phyloP scores from a whole-genome alignment of 2,888 invertebrate genomes.

The Argynnis bischoffii region DNA sequence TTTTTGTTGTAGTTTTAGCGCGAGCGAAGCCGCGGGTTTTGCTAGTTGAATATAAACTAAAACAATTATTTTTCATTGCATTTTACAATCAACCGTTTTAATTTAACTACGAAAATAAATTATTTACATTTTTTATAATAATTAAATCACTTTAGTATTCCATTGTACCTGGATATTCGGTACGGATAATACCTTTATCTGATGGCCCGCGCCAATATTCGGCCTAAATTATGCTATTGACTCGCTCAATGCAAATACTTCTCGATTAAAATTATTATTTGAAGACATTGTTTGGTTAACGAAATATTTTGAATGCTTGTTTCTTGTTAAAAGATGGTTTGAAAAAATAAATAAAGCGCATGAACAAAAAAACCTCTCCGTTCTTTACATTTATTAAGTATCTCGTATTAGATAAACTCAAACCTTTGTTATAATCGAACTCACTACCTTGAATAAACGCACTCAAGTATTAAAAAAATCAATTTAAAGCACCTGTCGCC shows the following conservation, averaged over 20 bases:
- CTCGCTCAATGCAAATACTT: conserved; percentile 36
- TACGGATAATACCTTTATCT: conserved; percentile 50
- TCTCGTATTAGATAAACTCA: too few species aligned
- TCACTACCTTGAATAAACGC: too few species aligned
- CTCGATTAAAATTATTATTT: conserved; percentile 21
- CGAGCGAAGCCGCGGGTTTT: too few species aligned
- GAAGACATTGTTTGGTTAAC: conserved; percentile 37
- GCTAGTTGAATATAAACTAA: too few species aligned
- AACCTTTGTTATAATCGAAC: too few species aligned
- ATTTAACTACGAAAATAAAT: neutral
- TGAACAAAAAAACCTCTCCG: too few species aligned
- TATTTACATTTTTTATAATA: neutral
- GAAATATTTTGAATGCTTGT: neutral
- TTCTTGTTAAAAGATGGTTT: conserved; percentile 25
- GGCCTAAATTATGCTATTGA: conserved; percentile 60
- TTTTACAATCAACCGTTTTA: neutral
- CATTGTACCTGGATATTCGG: conserved; percentile 46
- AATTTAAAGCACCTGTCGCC: too few species aligned
- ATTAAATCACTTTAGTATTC: conserved; percentile 26
- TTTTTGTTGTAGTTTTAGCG: too few species aligned
- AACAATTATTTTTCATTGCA: too few species aligned
- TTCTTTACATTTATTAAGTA: too few species aligned
- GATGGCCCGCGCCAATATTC: conserved; percentile 58
- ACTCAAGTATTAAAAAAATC: too few species aligned
- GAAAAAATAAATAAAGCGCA: conserved; percentile 42